Conservation (phyloP, 2,888 invertebrate genomes). For the Cactoblastis cactorum region DNA sequence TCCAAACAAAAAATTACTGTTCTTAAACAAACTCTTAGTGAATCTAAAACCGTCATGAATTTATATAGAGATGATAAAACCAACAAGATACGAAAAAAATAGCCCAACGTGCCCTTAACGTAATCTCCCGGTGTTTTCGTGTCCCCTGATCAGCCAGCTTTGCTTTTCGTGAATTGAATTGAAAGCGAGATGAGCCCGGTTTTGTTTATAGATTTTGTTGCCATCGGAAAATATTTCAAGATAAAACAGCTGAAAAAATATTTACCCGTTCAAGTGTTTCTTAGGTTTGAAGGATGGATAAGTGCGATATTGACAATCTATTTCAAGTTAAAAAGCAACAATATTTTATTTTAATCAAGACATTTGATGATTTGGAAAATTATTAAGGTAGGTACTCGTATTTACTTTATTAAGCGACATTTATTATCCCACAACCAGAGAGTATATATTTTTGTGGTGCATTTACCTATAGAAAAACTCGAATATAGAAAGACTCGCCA, state of each 20-base stretch:
- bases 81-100: slow-evolving; percentile 14
- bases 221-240: slow-evolving; percentile 8
- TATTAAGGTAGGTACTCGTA: no score
- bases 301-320: background rate
- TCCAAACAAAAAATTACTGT: no score
- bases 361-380: no score
- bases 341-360: no score
- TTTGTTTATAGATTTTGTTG: slow-evolving; percentile 27
- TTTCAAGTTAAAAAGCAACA: no score
- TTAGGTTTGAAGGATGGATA: background rate
- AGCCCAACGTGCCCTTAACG: slow-evolving; percentile 24
- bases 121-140: slow-evolving; percentile 28
- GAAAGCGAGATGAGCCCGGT: slow-evolving; percentile 27
- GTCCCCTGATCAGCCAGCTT: slow-evolving; percentile 26
- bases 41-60: background rate
- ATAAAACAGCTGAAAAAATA: background rate
- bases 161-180: slow-evolving; percentile 29
- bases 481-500: no score
- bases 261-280: background rate
- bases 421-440: no score
- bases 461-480: no score
- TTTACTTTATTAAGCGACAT: no score
- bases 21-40: no score
- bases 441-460: no score
- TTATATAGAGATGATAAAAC: background rate